Base-by-base conservation (phyloP, 2,113 vertebrate genomes). In the Silurus glanis region DNA sequence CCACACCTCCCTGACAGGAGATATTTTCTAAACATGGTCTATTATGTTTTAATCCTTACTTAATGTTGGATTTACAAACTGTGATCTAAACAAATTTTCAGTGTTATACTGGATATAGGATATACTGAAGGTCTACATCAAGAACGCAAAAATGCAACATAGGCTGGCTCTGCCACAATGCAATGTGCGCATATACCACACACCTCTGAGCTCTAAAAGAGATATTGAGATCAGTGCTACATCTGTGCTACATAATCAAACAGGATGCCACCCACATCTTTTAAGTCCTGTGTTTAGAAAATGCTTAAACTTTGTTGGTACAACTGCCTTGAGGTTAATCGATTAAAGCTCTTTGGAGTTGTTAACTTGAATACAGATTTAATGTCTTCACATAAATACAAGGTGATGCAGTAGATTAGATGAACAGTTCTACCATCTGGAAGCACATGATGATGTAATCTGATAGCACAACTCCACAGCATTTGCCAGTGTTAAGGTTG, bases 401-500 rank as follows among this genome's bases (percentile, higher is more conserved):
- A 56, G 62, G 75, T 17, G 58, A 58, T 51, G 51, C 62, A 80
- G 69, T 80, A 28, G 25, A 79, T 79, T 76, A 66, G 76, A 85
- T 37, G 51, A 78, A 80, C 9, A 66, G 75, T 56, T 56, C 75
- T 58, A 62, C 28, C 84, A 85, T 85, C 84, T 85, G 84, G 84
- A 80, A 69, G 51, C 64, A 69, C 62, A 45, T 85, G 75, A 85
- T 85, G 84, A 85, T 80, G 84, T 85, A 80, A 85, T 80, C 71
- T 69, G 76, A 85, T 80, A 85, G 53, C 64, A 80, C 61, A 85
- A 51, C 84, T 69, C 75, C 80, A 80, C 62, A 85, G 66, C 75
- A 85, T 85, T 85, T 80, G 28, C 75, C 58, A 80, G 84, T 80
- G 84, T 85, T 76, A 85, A 80, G 76, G 62, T 69, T 85, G 75